These are phyloP conservation scores for Pelochelys cantorii DNA, from an alignment of 2,797 vertebrate species.

Conservation along the genomic window DNA sequence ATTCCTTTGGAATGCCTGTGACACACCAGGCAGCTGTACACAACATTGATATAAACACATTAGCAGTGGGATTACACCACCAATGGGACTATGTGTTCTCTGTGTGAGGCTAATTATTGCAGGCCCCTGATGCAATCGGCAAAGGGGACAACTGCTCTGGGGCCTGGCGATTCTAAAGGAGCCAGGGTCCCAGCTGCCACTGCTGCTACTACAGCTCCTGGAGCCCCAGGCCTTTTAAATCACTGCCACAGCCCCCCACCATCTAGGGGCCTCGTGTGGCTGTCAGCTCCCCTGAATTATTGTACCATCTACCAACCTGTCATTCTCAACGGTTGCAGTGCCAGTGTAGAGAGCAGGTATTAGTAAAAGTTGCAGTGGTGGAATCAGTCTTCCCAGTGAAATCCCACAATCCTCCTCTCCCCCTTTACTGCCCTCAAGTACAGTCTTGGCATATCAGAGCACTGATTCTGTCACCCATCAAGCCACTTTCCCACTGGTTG, in stretches of 20 bases:
- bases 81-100: background rate
- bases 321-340: background rate
- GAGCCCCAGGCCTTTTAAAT: too few species aligned
- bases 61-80: background rate
- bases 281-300: background rate
- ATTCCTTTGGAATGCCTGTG: background rate
- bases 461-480: background rate
- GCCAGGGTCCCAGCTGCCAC: too few species aligned
- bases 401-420: background rate
- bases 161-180: too few species aligned
- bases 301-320: background rate
- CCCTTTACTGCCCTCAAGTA: background rate
- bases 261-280: too few species aligned
- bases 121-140: too few species aligned
- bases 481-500: background rate
- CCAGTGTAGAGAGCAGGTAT: rapidly evolving
- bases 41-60: rapidly evolving
- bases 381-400: background rate
- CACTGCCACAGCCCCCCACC: too few species aligned
- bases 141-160: too few species aligned
- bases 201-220: too few species aligned
- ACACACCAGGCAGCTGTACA: background rate
- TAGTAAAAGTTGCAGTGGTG: rapidly evolving
- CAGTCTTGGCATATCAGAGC: background rate
- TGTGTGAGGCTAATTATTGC: background rate